Evolutionary conservation across 2,113 vertebrate genomes (phyloP).

Genomic region (Triplophysa tibetana): DNA sequence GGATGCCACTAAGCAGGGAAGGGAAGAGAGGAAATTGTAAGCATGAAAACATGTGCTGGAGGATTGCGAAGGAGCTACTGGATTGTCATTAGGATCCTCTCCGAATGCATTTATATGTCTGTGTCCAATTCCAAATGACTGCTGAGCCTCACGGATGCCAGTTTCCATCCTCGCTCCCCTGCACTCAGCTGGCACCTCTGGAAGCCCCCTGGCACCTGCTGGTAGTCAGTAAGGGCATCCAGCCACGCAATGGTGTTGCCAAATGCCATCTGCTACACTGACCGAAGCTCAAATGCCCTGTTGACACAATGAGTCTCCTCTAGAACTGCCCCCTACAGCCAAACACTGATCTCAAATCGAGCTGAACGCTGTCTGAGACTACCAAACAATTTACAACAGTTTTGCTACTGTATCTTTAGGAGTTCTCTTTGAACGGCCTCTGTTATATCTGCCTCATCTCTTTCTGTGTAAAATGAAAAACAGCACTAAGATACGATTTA

Average conservation of each 20-base stretch:
- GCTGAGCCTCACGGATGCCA: conserved; percentile 8
- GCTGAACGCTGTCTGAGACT: not conserved
- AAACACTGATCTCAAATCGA: not conserved
- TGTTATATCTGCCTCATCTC: too few species aligned
- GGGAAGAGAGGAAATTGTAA: not conserved
- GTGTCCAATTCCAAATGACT: conserved; percentile 41
- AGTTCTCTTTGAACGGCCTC: too few species aligned
- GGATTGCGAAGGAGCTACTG: not conserved
- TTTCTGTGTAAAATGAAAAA: too few species aligned
- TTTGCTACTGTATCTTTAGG: too few species aligned
- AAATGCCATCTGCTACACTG: conserved; percentile 34
- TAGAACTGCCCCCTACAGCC: not conserved
- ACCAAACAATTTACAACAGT: not conserved
- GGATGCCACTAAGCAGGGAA: not conserved
- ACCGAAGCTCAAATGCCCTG: conserved; percentile 14
- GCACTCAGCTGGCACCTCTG: conserved; percentile 41
- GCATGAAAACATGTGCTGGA: not conserved
- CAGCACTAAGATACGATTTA: too few species aligned
- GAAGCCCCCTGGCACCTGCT: conserved; percentile 26
- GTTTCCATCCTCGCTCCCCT: conserved; percentile 5
- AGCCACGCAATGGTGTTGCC: conserved; percentile 16
- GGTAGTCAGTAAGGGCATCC: conserved; percentile 14
- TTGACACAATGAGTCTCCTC: not conserved
- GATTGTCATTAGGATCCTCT: conserved; percentile 41
- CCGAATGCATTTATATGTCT: conserved; percentile 42